Evolutionary conservation across 2,888 invertebrate genomes (phyloP), one percentile per base, ranked within the genome.

Genomic region (Amphipyra tragopoginis): DNA sequence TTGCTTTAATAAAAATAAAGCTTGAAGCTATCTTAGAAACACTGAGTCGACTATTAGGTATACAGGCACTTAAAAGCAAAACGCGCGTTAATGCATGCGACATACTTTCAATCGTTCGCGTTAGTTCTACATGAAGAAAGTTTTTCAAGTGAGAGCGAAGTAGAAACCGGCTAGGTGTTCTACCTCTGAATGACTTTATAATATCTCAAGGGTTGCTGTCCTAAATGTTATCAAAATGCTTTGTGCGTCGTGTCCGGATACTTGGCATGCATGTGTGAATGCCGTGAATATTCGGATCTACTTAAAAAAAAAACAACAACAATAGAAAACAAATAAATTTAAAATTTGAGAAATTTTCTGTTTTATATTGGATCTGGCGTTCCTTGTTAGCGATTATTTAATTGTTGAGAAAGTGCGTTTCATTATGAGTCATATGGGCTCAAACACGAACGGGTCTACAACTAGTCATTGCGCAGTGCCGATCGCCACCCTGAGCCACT

Each of bases 71-170:
- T 40, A 33, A 61, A 44, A 56, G n/a, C 47, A 36, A 54, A n/a
- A 48, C 45, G 43, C 36, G 26, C 44, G 51, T 48, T 48, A 53
- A 36, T 45, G 40, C 44, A 38, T 33, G 34, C 44, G 59, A 54
- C 59, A 74, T 63, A 74, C 71, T 58, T 74, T 62, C 56, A 53
- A 53, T 36, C 45, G 26, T 40, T 40, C 49, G 49, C 44, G 48
- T 50, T 48, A 56, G 29, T 51, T 54, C 39, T 47, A 50, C 42
- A 11, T 13, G 43, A 62, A 61, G 72, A 73, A 77, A 73, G 69
- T 67, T 55, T 38, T 58, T 26, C 8, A 47, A 55, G 51, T 44
- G 42, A 73, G 44, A 61, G 52, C 44, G 29, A 43, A 62, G 8
- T 49, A 52, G 44, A 45, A 51, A 52, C 39, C 33, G 7, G 14